Conservation (phyloP, 2,888 invertebrate genomes). For the Pasiphila rectangulata region DNA sequence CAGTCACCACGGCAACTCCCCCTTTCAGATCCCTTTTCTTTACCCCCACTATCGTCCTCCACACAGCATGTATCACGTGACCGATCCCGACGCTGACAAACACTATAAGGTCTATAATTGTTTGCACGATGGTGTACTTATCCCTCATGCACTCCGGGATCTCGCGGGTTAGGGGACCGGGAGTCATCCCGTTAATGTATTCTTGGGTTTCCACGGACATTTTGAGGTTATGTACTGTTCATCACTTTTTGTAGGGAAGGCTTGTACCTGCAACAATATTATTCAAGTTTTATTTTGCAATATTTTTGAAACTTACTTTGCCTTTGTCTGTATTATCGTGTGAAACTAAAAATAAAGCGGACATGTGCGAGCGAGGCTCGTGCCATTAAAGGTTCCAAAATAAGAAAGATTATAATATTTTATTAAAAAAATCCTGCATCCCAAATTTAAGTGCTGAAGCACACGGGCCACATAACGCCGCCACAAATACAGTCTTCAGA, state of each 20-base stretch:
- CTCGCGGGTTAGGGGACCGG: conserved; percentile 69
- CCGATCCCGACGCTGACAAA: conserved; percentile 74
- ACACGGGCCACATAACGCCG: no score
- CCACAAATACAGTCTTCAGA: no score
- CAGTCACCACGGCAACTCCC: conserved; percentile 92
- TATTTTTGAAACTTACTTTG: no score
- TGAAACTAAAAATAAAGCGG: no score
- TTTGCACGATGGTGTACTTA: conserved; percentile 75
- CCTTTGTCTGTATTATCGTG: no score
- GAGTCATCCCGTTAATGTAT: conserved; percentile 66
- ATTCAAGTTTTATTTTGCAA: neutral
- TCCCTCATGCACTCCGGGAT: conserved; percentile 75
- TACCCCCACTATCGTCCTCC: conserved; percentile 82
- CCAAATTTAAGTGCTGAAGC: no score
- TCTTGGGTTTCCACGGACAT: conserved; percentile 68
- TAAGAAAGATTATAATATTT: no score
- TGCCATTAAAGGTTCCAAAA: no score
- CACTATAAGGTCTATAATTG: conserved; percentile 79
- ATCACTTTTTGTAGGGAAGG: conserved; percentile 43
- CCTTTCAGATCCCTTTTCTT: conserved; percentile 86
- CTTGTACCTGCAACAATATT: conserved; percentile 45
- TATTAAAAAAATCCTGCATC: no score
- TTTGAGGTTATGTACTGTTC: conserved; percentile 41
- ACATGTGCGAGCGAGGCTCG: no score
- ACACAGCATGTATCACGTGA: conserved; percentile 79